Conservation (phyloP, 2,797 vertebrate genomes). For the Florisuga fusca region DNA sequence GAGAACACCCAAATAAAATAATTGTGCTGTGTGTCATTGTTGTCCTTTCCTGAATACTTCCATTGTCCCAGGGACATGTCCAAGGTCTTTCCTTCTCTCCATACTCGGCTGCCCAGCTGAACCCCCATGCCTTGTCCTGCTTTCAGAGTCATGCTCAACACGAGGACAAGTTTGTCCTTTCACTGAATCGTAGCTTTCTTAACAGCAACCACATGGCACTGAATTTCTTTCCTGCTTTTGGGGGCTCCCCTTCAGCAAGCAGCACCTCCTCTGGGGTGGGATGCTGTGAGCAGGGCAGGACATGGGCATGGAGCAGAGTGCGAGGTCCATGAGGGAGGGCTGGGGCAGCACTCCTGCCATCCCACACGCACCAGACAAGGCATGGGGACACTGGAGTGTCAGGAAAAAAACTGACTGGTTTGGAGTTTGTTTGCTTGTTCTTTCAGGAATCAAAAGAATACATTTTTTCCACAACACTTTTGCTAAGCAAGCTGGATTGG, state of each 20-base stretch:
- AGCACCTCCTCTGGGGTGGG: rapidly evolving
- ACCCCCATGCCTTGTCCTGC: not conserved
- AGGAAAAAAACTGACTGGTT: not conserved
- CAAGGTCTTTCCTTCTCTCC: not conserved
- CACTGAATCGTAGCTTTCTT: not conserved
- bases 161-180: not conserved
- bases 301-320: rapidly evolving
- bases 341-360: not conserved
- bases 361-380: not conserved
- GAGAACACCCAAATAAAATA: slow-evolving; percentile 13
- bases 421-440: not conserved
- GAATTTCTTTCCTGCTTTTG: not conserved
- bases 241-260: not conserved
- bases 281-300: not conserved
- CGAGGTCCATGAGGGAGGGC: not conserved
- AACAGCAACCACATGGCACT: not conserved
- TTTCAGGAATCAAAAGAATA: not conserved
- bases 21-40: not conserved
- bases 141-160: not conserved
- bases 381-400: not conserved
- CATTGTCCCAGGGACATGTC: not conserved
- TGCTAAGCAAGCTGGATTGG: not conserved
- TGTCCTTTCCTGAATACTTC: not conserved
- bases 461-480: not conserved
- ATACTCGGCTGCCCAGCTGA: rapidly evolving